A percentile compares a stretch with the other conserved stretches of the same genome.
Conservation (phyloP, 2,113 vertebrate species). For the Columbina picui region DNA sequence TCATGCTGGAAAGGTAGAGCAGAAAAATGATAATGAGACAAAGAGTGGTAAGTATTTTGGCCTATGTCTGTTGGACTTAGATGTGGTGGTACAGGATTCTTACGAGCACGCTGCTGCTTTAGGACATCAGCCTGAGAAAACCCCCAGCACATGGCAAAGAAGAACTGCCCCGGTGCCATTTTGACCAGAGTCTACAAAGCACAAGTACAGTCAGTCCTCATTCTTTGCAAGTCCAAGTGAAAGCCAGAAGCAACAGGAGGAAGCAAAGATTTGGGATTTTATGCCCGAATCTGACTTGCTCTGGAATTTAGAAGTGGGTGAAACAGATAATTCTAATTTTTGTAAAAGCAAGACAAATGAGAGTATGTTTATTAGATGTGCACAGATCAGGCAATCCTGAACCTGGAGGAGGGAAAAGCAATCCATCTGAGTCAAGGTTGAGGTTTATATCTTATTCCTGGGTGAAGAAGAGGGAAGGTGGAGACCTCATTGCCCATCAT, state of each 20-base stretch:
- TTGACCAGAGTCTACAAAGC: background rate
- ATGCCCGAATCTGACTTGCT: background rate
- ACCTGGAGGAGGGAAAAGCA: background rate
- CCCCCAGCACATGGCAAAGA: background rate
- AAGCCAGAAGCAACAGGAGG: background rate
- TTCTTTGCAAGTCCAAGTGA: background rate
- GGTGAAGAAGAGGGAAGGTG: background rate
- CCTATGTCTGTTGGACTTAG: background rate
- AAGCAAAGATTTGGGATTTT: background rate
- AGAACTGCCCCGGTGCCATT: background rate
- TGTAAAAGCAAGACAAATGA: background rate
- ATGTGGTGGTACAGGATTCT: background rate
- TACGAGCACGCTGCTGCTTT: background rate
- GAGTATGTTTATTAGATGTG: background rate
- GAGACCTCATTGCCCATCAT: background rate
- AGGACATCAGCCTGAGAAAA: background rate
- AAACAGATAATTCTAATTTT: background rate
- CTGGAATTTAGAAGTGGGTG: background rate
- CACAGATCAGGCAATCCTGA: background rate
- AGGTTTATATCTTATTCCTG: background rate
- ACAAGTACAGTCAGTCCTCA: background rate
- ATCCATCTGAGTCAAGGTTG: background rate
- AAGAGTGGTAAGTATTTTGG: background rate
- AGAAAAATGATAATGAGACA: background rate
- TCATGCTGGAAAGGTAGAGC: background rate